Evolutionary conservation across 2,888 invertebrate genomes (phyloP), one percentile per base, ranked within the genome.

Genomic region (Amblyjoppa proteus): DNA sequence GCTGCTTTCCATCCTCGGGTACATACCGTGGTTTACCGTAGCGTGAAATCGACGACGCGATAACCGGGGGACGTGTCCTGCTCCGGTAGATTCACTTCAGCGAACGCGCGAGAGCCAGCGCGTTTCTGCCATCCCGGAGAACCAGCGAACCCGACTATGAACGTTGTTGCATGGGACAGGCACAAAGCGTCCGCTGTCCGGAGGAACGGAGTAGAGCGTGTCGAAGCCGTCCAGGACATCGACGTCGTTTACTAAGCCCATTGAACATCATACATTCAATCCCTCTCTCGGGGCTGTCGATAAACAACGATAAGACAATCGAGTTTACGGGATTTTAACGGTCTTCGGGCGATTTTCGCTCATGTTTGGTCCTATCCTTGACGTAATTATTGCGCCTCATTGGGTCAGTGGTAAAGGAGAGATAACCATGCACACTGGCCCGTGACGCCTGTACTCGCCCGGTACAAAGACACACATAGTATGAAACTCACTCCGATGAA

Each of bases 31-130:
- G 78, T 81, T 85, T 79, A 82, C 75, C 82, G 75, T 82, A 82
- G 75, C 82, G 82, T 82, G 82, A 85, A 85, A 85, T 85, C 85
- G 79, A 79, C 68, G 85, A 79, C 58, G 79, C 75, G 82, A 82
- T 82, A 85, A 85, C 71, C 75, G 51, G 75, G 79, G 75, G 82
- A 76, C 77, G 81, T 74, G 81, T 85, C 81, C 75, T 79, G 79
- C 78, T 82, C 68, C 82, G 76, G 38, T 85, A 68, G 82, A 85
- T 85, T 82, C 79, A 71, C 82, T 85, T 51, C 73, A 77, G 81
- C 70, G 75, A 71, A 45, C 73, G 53, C 64, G 45, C 68, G 76
- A 84, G 76, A 20, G 16, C 31, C 25, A 53, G n/a, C 64, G 64
- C 73, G 69, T 77, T 77, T 84, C 73, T 77, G 31, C 81, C 73